Conservation (phyloP, 2,797 vertebrate genomes). For the Megaceryle alcyon region DNA sequence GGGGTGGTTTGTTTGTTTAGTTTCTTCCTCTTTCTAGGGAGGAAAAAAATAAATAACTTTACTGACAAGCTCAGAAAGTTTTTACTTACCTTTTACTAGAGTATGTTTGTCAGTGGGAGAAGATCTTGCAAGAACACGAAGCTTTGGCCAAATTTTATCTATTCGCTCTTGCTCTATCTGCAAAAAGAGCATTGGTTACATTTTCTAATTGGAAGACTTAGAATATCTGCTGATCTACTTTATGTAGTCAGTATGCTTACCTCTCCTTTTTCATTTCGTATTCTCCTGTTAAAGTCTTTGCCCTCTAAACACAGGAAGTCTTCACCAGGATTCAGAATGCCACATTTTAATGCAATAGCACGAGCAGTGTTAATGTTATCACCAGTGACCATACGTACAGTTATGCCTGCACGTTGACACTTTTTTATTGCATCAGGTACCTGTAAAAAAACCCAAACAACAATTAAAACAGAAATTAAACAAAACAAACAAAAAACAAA, state of each 20-base stretch:
- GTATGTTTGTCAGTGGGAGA: conserved; percentile 99
- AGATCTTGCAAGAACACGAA: conserved; percentile 97
- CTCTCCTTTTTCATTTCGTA: conserved; percentile 99
- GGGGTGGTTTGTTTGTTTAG: not conserved
- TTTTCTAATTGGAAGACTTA: not conserved
- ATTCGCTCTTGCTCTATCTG: conserved; percentile 99
- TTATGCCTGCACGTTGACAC: conserved; percentile 97
- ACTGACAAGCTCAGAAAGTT: not conserved
- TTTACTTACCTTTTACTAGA: conserved; percentile 91
- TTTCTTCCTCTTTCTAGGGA: not conserved
- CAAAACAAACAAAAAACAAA: no score
- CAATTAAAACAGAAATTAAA: not conserved
- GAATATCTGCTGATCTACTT: not conserved
- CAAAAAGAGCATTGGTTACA: conserved; percentile 62
- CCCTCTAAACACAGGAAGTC: conserved; percentile 97
- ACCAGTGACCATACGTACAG: conserved; percentile 98
- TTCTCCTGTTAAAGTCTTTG: conserved; percentile 98
- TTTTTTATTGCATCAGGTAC: conserved; percentile 97
- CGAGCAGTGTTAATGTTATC: conserved; percentile 99
- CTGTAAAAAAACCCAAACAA: conserved; percentile 50
- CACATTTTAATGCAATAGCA: conserved; percentile 95
- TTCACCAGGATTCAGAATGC: conserved; percentile 94
- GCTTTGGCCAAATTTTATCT: conserved; percentile 99
- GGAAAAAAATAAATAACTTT: not conserved
- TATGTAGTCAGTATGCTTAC: conserved; percentile 70